Evolutionary conservation across 2,113 vertebrate genomes (phyloP).

Genomic region (Uropsilus gracilis): DNA sequence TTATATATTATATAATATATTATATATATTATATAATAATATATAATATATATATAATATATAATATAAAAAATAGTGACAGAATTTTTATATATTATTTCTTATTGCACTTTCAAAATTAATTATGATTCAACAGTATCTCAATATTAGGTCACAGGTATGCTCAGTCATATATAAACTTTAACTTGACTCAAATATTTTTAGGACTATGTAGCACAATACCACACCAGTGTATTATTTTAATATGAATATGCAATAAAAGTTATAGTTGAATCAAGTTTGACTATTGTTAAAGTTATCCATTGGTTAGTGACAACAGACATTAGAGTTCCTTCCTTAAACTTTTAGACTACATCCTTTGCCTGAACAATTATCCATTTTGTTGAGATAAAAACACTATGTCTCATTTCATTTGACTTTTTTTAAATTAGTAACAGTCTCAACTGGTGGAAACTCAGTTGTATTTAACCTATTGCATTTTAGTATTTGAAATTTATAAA

Average conservation of each 20-base stretch:
- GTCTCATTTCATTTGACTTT: slow-evolving; percentile 26
- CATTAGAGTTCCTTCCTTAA: background rate
- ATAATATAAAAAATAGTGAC: background rate
- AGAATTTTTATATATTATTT: background rate
- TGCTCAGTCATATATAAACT: background rate
- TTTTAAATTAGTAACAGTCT: slow-evolving; percentile 22
- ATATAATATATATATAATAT: too few species aligned
- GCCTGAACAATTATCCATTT: background rate
- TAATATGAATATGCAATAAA: slow-evolving; percentile 31
- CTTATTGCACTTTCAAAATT: slow-evolving; percentile 25
- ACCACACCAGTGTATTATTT: slow-evolving; percentile 29
- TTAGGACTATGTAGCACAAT: slow-evolving; percentile 45
- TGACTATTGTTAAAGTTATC: background rate
- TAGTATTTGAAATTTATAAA: background rate
- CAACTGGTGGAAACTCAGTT: background rate
- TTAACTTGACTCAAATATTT: slow-evolving; percentile 48
- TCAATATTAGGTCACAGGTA: background rate
- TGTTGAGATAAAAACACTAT: slow-evolving; percentile 1
- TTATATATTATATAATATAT: too few species aligned
- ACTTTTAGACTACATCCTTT: slow-evolving; percentile 27
- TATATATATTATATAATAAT: too few species aligned
- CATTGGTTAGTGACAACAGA: background rate
- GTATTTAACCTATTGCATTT: background rate
- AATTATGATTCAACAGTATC: slow-evolving; percentile 46
- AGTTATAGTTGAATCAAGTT: slow-evolving; percentile 23